phyloP scores from a whole-genome alignment of 2,888 invertebrate species.

The Thecophora atra region DNA sequence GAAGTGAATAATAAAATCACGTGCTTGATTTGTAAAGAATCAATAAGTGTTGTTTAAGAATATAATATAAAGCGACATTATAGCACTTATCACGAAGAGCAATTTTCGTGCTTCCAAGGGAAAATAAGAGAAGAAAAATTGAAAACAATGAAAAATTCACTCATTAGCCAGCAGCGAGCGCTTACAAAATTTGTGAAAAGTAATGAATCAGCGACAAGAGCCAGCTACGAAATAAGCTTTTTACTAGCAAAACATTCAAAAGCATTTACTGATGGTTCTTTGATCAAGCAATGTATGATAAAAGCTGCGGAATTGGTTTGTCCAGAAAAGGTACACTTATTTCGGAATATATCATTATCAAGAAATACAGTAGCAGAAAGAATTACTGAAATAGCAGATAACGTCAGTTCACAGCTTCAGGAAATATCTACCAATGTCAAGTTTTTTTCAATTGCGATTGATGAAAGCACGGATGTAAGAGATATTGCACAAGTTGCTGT shows the following conservation, averaged over 20 bases:
- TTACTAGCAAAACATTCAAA: not conserved
- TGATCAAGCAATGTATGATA: conserved; percentile 1
- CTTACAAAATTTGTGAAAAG: conserved; percentile 1
- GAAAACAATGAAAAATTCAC: conserved; percentile 1
- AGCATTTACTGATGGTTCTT: conserved; percentile 1
- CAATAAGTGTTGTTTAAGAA: not conserved
- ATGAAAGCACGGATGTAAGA: conserved; percentile 27
- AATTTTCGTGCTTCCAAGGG: conserved; percentile 1
- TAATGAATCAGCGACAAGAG: conserved; percentile 1
- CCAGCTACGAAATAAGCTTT: not conserved
- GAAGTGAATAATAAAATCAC: conserved; percentile 1
- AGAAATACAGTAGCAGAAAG: not conserved
- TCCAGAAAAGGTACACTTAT: conserved; percentile 2
- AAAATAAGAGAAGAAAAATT: conserved; percentile 1
- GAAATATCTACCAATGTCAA: not conserved
- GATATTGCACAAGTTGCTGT: conserved; percentile 30
- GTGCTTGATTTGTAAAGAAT: conserved; percentile 1
- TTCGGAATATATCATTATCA: not conserved
- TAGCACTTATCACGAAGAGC: not conserved
- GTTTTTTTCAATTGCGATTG: conserved; percentile 30
- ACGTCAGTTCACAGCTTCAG: conserved; percentile 1
- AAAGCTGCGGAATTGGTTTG: conserved; percentile 1
- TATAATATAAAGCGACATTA: not conserved
- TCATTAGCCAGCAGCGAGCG: conserved; percentile 1
- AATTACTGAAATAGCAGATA: conserved; percentile 6